Evolutionary conservation across 2,888 invertebrate species (phyloP), one percentile per base, ranked within the genome.

Genomic region (Parochlus steinenii): DNA sequence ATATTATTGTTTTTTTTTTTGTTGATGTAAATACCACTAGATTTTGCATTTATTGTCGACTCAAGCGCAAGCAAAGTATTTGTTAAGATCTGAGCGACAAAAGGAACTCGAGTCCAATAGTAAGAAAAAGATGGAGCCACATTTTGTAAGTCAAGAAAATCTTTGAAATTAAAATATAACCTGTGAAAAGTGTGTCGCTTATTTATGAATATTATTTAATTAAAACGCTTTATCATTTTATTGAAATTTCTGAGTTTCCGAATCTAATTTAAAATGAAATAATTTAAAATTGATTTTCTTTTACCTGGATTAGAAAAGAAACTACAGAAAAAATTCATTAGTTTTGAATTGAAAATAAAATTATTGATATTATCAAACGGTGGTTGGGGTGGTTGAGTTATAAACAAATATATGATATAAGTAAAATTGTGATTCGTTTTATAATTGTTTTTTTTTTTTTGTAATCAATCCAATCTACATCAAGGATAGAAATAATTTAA

Each of bases 61-160:
- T 8, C 17, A 12, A 14, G 36, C 36, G 6, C 36, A 36, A 18
- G 36, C 36, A 8, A 29, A 36, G 24, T 36, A 16, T 29, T 26
- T 36, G 5, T 22, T 27, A 17, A 19, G 36, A 2, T 29, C 36
- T 7, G 11, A 16, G 12, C 3, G 22, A 15, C 12, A 12, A 6
- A 28, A 10, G 14, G 11, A 14, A 34, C 14, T 17, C 5, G 31
- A 19, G 7, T 19, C 15, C 5, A 38, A 38, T 14, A 15, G 24
- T n/a, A 35, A 38, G 29, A 25, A 27, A 17, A 12, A 31, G 23
- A 34, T 25, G 14, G 25, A 30, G 22, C 7, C n/a, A n/a, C n/a
- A n/a, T n/a, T n/a, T n/a, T n/a, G n/a, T n/a, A 7, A 11, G 30
- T 12, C 11, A 19, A 10, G 17, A 12, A 32, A n/a, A 17, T 31